Evolutionary conservation across 2,797 vertebrate genomes (phyloP), one percentile per base, ranked within the genome.

Genomic region (Platyrinchus mystaceus): DNA sequence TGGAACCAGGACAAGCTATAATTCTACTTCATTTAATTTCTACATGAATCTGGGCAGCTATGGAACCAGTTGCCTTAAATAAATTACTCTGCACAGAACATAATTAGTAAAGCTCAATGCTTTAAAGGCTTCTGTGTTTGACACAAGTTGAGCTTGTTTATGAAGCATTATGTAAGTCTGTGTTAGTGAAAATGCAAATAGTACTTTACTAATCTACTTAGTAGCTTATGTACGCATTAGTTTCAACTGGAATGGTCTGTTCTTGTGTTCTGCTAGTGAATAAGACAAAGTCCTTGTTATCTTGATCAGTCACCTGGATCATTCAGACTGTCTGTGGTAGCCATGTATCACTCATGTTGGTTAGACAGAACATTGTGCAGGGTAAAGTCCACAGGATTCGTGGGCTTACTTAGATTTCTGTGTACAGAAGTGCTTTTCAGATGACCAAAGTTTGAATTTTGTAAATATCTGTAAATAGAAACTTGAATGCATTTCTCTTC

Each of bases 331-430:
- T 49, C 14, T 14, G 3, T 52, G 12, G 55, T 56, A 47, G 22
- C 36, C 2, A 0, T 26, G 28, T 79, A 1, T 39, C 15, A 36
- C 20, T 49, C 3, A 16, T 2, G 0, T 59, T 85, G 43, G 5
- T 53, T 59, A 69, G 39, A 7, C 27, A 78, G 75, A 82, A 30
- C 5, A 46, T 70, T 78, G 32, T 28, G 22, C 30, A 37, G 24
- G 20, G 17, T 69, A 22, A 89, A 79, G 50, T 63, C 39, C 47
- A n/a, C 12, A 44, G 47, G 36, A 66, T 79, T 28, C 63, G 12
- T 67, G 84, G 34, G 77, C 88, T 53, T 24, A 44, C 21, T 28
- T 52, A 44, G 44, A 37, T 56, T 78, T 88, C 64, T 90, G 16
- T 63, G 32, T 58, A 30, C 52, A 34, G 43, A 79, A 70, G 26